Evolutionary conservation across 1,140 invertebrate genomes (phyloP).

Genomic region (Solen grandis): DNA sequence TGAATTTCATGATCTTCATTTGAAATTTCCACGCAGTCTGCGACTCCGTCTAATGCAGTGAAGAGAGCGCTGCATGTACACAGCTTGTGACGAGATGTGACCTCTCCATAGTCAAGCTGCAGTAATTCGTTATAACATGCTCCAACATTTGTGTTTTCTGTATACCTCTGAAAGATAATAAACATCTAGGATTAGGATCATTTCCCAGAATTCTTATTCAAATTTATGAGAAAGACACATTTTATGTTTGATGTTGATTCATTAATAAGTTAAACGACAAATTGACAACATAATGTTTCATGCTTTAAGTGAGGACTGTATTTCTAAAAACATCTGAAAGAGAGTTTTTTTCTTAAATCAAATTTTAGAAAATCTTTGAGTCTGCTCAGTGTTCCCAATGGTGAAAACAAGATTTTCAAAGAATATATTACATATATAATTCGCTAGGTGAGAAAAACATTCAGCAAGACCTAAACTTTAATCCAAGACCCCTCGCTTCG

Average conservation of each 20-base stretch:
- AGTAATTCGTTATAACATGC: conserved; percentile 88
- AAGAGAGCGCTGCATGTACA: conserved; percentile 88
- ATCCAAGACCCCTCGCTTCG: too few species aligned
- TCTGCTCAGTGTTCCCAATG: too few species aligned
- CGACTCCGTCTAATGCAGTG: conserved; percentile 90
- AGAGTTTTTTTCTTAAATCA: too few species aligned
- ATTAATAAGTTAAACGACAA: conserved; percentile 33
- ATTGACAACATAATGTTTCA: too few species aligned
- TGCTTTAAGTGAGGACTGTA: too few species aligned
- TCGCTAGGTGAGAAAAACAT: too few species aligned
- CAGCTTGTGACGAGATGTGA: conserved; percentile 83
- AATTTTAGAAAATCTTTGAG: too few species aligned
- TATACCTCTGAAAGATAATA: conserved; percentile 84
- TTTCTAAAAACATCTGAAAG: too few species aligned
- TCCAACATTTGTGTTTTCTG: conserved; percentile 86
- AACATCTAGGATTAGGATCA: conserved; percentile 6
- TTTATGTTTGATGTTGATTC: conserved; percentile 9
- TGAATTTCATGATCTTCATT: conserved; percentile 92
- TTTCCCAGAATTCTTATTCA: too few species aligned
- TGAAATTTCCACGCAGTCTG: conserved; percentile 90
- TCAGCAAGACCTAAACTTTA: too few species aligned
- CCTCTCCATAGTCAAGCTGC: conserved; percentile 86
- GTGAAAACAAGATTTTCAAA: too few species aligned
- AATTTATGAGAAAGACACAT: conserved; percentile 27
- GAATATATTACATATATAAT: too few species aligned